Percentiles rank a stretch among this genome's conserved stretches.
Evolutionary conservation across 2,888 invertebrate genomes (phyloP).

Genomic region (Melinopterus prodromus): DNA sequence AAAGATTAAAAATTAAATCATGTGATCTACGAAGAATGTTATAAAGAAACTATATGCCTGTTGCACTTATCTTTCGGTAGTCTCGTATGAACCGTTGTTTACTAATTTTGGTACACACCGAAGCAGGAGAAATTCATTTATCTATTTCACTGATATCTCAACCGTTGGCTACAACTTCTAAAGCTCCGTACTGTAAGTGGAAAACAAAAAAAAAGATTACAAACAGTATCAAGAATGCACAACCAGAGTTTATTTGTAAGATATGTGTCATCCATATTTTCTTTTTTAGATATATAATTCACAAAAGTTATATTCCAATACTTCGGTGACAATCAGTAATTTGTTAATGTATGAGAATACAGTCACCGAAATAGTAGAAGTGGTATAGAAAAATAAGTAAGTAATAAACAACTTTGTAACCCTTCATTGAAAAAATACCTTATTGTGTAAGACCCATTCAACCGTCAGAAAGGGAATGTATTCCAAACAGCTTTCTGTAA

Average conservation of each 20-base stretch:
- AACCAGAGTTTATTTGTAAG: conserved; percentile 28
- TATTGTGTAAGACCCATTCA: conserved; percentile 43
- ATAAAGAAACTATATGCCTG: conserved; percentile 32
- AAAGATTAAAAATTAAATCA: conserved; percentile 33
- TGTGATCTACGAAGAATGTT: conserved; percentile 15
- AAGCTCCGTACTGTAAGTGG: conserved; percentile 38
- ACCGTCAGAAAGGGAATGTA: conserved; percentile 41
- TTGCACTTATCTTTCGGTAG: conserved; percentile 38
- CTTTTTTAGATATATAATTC: conserved; percentile 4
- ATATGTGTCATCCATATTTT: conserved; percentile 12
- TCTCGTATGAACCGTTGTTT: conserved; percentile 18
- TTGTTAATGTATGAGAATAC: not conserved
- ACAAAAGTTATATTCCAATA: conserved; percentile 10
- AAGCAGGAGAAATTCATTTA: conserved; percentile 15
- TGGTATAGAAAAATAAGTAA: conserved; percentile 9
- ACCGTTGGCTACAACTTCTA: conserved; percentile 29
- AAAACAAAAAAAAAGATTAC: conserved; percentile 35
- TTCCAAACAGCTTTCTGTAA: conserved; percentile 46
- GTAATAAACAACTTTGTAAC: conserved; percentile 33
- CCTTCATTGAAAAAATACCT: conserved; percentile 44
- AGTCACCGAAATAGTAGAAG: conserved; percentile 13
- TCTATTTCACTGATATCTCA: conserved; percentile 31
- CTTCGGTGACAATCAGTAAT: not conserved
- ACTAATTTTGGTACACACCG: conserved; percentile 12
- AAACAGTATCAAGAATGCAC: conserved; percentile 13